A percentile compares a stretch with the other conserved stretches of the same genome.
phyloP scores from a whole-genome alignment of 1,140 invertebrate genomes.

The Macrobrachium nipponense region DNA sequence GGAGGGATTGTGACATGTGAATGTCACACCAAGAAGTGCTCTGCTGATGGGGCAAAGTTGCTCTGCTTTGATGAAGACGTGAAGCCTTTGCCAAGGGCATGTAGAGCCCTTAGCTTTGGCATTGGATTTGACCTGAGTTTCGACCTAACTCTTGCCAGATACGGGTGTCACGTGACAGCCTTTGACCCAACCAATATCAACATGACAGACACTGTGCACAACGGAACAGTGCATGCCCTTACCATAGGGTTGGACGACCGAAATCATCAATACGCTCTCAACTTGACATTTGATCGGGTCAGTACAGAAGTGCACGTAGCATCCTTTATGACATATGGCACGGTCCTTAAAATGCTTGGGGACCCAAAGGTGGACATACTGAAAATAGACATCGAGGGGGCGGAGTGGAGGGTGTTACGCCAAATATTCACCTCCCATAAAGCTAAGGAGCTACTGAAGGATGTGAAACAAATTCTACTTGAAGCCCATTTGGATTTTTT shows the following conservation, averaged over 20 bases:
- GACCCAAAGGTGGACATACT: slow-evolving; percentile 29
- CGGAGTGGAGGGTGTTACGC: slow-evolving; percentile 30
- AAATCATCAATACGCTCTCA: slow-evolving; percentile 4
- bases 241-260: slow-evolving; percentile 19
- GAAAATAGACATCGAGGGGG: slow-evolving; percentile 46
- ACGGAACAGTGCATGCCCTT: slow-evolving; percentile 30
- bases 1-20: slow-evolving; percentile 30
- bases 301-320: not conserved
- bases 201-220: slow-evolving; percentile 36
- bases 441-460: slow-evolving; percentile 4
- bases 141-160: slow-evolving; percentile 29
- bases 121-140: slow-evolving; percentile 45
- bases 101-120: slow-evolving; percentile 42
- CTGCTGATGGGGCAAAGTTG: slow-evolving; percentile 27
- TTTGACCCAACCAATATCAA: slow-evolving; percentile 50
- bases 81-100: slow-evolving; percentile 17
- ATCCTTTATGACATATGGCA: slow-evolving; percentile 20
- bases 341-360: slow-evolving; percentile 25
- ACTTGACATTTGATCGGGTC: slow-evolving; percentile 25
- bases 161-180: slow-evolving; percentile 38
- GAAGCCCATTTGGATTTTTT: slow-evolving; percentile 47
- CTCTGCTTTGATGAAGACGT: slow-evolving; percentile 41
- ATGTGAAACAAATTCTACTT: slow-evolving; percentile 35
- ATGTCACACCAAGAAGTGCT: slow-evolving; percentile 31
- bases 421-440: slow-evolving; percentile 28